Conservation (phyloP, 2,888 invertebrate genomes). For the Leucozona laternaria region DNA sequence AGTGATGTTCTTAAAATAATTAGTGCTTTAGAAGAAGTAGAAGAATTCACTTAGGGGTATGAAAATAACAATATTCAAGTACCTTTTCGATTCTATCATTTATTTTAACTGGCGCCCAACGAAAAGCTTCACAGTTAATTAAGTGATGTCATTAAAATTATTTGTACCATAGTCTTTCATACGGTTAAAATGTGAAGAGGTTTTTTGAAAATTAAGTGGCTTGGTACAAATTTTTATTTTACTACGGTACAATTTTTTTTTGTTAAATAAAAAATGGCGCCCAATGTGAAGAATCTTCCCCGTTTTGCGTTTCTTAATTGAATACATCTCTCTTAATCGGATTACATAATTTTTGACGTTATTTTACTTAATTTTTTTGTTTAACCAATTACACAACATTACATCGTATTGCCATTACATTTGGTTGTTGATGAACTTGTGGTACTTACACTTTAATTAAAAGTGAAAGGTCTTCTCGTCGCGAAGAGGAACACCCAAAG, state of each 20-base stretch:
- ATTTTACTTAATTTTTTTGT: not conserved
- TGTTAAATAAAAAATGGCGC: not conserved
- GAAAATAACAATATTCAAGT: too few relatives aligned
- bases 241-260: too few relatives aligned
- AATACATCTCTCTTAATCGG: not conserved
- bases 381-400: conserved; percentile 4
- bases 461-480: conserved; percentile 53
- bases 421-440: conserved; percentile 42
- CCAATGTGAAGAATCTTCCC: not conserved
- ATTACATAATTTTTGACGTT: not conserved
- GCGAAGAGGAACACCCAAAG: conserved; percentile 50
- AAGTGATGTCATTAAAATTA: too few relatives aligned
- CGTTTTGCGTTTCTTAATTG: not conserved
- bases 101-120: not conserved
- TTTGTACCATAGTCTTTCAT: too few relatives aligned
- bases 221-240: too few relatives aligned
- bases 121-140: not conserved
- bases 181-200: too few relatives aligned
- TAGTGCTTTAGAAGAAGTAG: too few relatives aligned
- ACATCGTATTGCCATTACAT: conserved; percentile 10
- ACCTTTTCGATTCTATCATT: too few relatives aligned
- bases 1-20: too few relatives aligned
- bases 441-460: conserved; percentile 51
- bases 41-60: too few relatives aligned
- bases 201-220: too few relatives aligned